phyloP scores from a whole-genome alignment of 2,888 invertebrate species.

The Oxyteleia sp. region DNA sequence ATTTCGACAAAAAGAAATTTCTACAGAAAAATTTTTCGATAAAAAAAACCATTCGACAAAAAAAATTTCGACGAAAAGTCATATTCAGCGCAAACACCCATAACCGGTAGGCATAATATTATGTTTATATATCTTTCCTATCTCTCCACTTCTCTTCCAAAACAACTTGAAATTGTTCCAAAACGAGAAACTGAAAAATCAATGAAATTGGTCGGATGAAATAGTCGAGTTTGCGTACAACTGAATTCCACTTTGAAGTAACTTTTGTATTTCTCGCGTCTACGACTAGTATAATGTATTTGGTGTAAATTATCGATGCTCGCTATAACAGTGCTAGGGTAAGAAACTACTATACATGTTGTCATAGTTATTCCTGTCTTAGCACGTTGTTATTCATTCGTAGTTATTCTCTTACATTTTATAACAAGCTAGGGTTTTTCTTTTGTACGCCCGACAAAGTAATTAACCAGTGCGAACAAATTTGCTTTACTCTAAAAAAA shows the following conservation, averaged over 20 bases:
- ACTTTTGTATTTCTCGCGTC: slow-evolving; percentile 7
- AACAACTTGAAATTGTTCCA: background rate
- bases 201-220: background rate
- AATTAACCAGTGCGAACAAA: too few species aligned
- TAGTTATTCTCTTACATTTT: slow-evolving; percentile 35
- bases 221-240: background rate
- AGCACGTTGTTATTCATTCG: slow-evolving; percentile 46
- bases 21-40: too few species aligned
- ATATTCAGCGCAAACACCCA: too few species aligned
- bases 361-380: slow-evolving; percentile 61
- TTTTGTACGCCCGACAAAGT: too few species aligned
- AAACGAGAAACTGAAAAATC: background rate
- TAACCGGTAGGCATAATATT: too few species aligned
- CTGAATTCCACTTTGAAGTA: background rate
- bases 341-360: slow-evolving; percentile 60
- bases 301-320: slow-evolving; percentile 62
- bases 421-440: slow-evolving; percentile 47
- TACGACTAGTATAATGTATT: slow-evolving; percentile 37
- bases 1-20: too few species aligned
- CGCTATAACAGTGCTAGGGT: slow-evolving; percentile 58
- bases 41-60: too few species aligned
- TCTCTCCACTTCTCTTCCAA: slow-evolving; percentile 1
- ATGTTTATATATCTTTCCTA: too few species aligned
- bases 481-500: too few species aligned
- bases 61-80: too few species aligned